Conservation (phyloP, 2,888 invertebrate genomes). For the Sycophila texana region DNA sequence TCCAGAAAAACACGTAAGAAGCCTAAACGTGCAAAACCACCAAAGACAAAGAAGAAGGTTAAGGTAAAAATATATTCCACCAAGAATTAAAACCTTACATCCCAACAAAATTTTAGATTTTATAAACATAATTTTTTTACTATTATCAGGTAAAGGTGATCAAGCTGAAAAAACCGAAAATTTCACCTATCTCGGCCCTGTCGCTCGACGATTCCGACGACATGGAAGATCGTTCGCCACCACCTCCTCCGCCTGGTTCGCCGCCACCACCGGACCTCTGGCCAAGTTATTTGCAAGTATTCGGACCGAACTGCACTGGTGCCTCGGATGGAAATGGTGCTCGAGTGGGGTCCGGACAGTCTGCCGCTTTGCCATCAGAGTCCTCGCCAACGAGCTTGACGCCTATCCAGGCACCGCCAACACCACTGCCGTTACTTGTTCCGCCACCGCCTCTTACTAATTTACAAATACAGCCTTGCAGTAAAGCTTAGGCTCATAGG, state of each 20-base stretch:
- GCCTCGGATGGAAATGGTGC: neutral
- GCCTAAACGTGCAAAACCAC: constrained; percentile 77
- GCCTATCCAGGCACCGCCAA: constrained; percentile 70
- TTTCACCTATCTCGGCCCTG: constrained; percentile 69
- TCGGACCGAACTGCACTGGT: neutral
- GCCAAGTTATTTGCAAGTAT: constrained; percentile 71
- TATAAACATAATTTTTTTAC: constrained; percentile 2
- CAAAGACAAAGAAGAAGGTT: constrained; percentile 77
- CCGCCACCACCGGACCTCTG: constrained; percentile 78
- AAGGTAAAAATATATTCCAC: constrained; percentile 72
- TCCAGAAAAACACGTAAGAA: constrained; percentile 77
- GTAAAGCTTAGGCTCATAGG: constrained; percentile 64
- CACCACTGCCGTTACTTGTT: constrained; percentile 71
- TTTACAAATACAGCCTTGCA: constrained; percentile 71
- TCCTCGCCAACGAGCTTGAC: constrained; percentile 50
- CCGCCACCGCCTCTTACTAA: constrained; percentile 72
- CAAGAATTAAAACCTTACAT: neutral
- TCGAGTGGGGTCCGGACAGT: neutral
- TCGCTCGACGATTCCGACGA: constrained; percentile 77
- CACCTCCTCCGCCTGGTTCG: constrained; percentile 80
- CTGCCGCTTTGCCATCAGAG: neutral
- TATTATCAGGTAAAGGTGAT: constrained; percentile 75
- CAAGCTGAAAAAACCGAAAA: constrained; percentile 72
- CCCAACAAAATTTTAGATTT: neutral
- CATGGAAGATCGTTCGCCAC: constrained; percentile 78